Evolutionary conservation across 2,113 vertebrate species (phyloP), one percentile per base, ranked within the genome.

Genomic region (Struthio camelus): DNA sequence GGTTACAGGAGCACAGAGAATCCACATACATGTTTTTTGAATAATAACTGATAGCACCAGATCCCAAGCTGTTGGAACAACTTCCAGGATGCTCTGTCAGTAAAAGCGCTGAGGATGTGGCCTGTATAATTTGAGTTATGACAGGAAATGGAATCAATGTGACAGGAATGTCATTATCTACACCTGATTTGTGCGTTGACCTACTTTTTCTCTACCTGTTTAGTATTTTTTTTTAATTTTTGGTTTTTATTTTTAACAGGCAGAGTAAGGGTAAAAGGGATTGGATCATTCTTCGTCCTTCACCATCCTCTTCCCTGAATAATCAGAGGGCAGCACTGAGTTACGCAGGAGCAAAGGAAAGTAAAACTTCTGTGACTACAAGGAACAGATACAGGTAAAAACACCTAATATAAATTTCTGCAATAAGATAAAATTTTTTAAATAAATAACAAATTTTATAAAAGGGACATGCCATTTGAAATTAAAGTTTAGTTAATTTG

Each of bases 401-500:
- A 94, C 13, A 62, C 4, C 6, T 44, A 85, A 59, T 73, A 87
- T 34, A 34, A 70, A n/a, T 96, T 56, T 96, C 90, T 95, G 71
- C 78, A 20, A 91, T 95, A 93, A 80, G 85, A 89, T 65, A 94
- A 59, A 94, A 96, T 84, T 59, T 75, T 51, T 96, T 91, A 58
- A 95, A 89, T 94, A 85, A 88, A 53, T 28, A 92, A 65, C 44
- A 90, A 96, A 95, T 18, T 94, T 95, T 90, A 85, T 93, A 89
- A 94, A 72, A 95, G 38, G 86, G 28, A 87, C 82, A 89, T 94
- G 80, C 89, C 85, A 93, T 96, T 91, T 96, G 66, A 94, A 93
- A 94, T 93, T 79, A 91, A 97, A 84, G 64, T 86, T 97, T 96
- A 90, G 97, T 96, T 96, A 96, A 89, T 95, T 94, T 96, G 69